Conservation (phyloP, 2,888 invertebrate genomes). For the Tenodera sinensis region DNA sequence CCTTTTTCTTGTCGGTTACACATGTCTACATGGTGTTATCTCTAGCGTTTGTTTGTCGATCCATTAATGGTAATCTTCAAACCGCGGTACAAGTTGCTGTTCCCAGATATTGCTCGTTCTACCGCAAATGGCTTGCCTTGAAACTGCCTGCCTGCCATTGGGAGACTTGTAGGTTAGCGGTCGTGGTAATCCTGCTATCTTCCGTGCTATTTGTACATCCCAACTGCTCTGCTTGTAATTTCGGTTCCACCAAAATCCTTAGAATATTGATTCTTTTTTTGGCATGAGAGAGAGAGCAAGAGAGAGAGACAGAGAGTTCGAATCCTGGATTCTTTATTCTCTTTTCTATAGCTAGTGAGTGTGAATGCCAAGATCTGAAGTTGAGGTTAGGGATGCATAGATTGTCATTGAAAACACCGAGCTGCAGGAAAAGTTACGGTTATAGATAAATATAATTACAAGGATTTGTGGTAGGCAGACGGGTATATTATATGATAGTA, state of each 20-base stretch:
- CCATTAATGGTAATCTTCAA: background rate
- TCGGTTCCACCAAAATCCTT: background rate
- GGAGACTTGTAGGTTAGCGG: background rate
- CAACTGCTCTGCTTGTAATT: background rate
- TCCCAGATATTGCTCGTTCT: background rate
- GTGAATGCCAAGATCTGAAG: too few species aligned
- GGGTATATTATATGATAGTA: too few species aligned
- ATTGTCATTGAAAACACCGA: too few species aligned
- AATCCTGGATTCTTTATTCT: too few species aligned
- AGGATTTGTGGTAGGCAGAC: too few species aligned
- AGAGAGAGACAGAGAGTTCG: too few species aligned
- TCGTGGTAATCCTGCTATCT: background rate
- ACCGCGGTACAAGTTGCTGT: background rate
- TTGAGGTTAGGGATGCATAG: too few species aligned
- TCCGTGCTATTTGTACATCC: background rate
- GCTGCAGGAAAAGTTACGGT: too few species aligned
- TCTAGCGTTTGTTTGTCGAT: background rate
- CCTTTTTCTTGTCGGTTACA: background rate
- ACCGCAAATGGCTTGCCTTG: background rate
- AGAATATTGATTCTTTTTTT: background rate
- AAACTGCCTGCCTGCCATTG: background rate
- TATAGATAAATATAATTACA: too few species aligned
- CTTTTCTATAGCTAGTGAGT: too few species aligned
- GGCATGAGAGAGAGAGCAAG: too few species aligned
- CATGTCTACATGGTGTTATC: background rate